Conservation (phyloP, 2,888 invertebrate species). For the Agonopterix arenella region DNA sequence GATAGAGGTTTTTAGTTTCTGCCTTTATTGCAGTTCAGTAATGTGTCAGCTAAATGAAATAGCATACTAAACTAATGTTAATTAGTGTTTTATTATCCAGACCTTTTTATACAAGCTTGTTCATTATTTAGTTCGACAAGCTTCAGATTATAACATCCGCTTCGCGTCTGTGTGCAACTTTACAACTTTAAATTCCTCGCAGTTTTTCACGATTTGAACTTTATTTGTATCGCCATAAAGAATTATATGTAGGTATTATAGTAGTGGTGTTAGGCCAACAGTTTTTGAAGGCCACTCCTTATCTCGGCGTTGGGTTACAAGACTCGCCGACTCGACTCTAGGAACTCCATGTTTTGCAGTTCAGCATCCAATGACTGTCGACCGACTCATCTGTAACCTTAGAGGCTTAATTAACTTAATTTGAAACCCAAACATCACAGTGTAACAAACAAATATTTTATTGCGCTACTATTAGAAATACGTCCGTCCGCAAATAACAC, state of each 20-base stretch:
- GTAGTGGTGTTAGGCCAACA: conserved; percentile 11
- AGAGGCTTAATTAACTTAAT: too few relatives aligned
- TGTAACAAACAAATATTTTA: too few relatives aligned
- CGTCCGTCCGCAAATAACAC: too few relatives aligned
- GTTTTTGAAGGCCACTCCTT: conserved; percentile 50
- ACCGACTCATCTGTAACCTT: not conserved
- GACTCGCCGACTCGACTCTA: conserved; percentile 47
- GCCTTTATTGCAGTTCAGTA: too few relatives aligned
- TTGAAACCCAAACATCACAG: too few relatives aligned
- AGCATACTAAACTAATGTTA: conserved; percentile 11
- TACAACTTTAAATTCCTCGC: not conserved
- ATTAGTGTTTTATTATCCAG: conserved; percentile 24
- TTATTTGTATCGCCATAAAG: conserved; percentile 15
- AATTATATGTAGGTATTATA: conserved; percentile 4
- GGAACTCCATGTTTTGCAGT: conserved; percentile 30
- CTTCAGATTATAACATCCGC: conserved; percentile 54
- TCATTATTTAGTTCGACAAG: conserved; percentile 36
- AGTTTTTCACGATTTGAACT: conserved; percentile 12
- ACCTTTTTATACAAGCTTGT: conserved; percentile 28
- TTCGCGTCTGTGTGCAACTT: conserved; percentile 24
- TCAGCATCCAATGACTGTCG: conserved; percentile 24
- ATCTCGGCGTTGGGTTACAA: conserved; percentile 60
- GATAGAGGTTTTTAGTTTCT: too few relatives aligned
- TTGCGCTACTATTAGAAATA: too few relatives aligned
- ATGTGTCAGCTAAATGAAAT: not conserved